Evolutionary conservation across 1,140 invertebrate genomes (phyloP).

Genomic region (Drosophila varians): DNA sequence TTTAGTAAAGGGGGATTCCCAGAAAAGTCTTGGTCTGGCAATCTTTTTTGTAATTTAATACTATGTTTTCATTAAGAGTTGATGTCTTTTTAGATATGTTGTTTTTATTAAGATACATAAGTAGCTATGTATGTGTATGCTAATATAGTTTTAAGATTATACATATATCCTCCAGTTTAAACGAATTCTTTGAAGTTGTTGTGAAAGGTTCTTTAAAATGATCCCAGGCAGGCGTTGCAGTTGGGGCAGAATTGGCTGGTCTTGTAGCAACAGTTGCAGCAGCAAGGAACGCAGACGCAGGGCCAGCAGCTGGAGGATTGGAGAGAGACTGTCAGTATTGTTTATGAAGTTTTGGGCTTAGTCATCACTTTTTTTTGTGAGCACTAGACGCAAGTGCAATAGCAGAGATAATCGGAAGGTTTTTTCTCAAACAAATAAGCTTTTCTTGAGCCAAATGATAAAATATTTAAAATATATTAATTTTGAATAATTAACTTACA

Average conservation of each 20-base stretch:
- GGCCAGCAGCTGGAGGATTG: constrained; percentile 84
- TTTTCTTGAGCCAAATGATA: neutral
- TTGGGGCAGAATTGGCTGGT: constrained; percentile 88
- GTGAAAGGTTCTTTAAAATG: constrained; percentile 38
- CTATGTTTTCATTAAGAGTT: neutral
- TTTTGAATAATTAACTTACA: constrained; percentile 36
- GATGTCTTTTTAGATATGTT: neutral
- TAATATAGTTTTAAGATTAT: neutral
- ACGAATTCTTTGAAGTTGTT: no score
- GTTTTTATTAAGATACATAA: neutral
- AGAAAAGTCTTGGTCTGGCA: neutral
- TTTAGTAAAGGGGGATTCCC: neutral
- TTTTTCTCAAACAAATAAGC: no score
- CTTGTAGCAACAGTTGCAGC: constrained; percentile 86
- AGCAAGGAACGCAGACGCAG: constrained; percentile 87
- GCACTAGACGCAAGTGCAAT: no score
- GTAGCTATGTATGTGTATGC: neutral
- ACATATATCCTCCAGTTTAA: no score
- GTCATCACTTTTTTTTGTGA: constrained; percentile 11
- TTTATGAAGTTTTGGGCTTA: constrained; percentile 8
- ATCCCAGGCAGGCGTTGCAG: constrained; percentile 86
- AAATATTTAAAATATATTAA: neutral
- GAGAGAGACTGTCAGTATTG: neutral
- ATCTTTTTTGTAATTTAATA: neutral
- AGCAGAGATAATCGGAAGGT: no score